Conservation (phyloP, 2,113 vertebrate genomes). For the Puffinus mauretanicus region DNA sequence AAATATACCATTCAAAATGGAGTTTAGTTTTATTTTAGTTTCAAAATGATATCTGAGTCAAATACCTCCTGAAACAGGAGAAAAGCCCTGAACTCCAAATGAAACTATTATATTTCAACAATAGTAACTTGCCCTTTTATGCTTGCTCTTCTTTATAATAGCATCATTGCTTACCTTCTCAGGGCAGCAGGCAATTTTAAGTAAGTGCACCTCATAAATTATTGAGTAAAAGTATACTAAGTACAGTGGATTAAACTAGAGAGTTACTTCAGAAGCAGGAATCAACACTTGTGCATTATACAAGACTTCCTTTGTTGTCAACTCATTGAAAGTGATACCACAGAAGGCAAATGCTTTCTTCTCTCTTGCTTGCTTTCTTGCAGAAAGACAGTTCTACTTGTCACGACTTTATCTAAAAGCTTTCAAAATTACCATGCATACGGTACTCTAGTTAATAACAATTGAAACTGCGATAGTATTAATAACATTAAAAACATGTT, state of each 20-base stretch:
- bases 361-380: neutral
- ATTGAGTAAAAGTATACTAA: slow-evolving; percentile 3
- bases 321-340: slow-evolving; percentile 9
- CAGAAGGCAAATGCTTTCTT: neutral
- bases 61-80: neutral
- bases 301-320: slow-evolving; percentile 16
- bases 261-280: slow-evolving; percentile 8
- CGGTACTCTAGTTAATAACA: neutral
- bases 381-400: neutral
- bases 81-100: neutral
- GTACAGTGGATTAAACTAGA: slow-evolving; percentile 21
- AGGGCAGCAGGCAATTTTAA: slow-evolving; percentile 6
- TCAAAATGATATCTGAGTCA: neutral
- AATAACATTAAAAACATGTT: neutral
- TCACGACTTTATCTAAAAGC: slow-evolving; percentile 14
- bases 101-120: neutral
- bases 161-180: neutral
- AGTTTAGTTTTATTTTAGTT: neutral
- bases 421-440: neutral
- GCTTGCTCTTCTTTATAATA: neutral
- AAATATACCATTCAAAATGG: neutral
- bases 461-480: neutral
- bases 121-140: neutral
- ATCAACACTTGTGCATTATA: neutral
- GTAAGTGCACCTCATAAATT: slow-evolving; percentile 17